phyloP scores from a whole-genome alignment of 2,888 invertebrate species.

The Leptothorax acervorum region DNA sequence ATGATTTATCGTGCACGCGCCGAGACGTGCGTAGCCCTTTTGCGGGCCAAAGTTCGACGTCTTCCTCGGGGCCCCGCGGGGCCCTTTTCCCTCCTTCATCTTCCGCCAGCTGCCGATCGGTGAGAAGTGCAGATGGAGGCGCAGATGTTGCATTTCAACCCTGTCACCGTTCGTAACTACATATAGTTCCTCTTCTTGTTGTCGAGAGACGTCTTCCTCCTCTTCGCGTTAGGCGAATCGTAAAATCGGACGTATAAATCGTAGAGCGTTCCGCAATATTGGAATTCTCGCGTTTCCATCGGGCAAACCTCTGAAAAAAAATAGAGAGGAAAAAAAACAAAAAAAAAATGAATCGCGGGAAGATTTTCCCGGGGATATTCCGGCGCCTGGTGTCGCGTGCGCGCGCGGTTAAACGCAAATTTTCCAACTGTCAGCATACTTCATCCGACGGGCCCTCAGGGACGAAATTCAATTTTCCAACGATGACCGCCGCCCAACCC shows the following conservation, averaged over 20 bases:
- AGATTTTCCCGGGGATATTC: conserved; percentile 53
- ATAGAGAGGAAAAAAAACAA: neutral
- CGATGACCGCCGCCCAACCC: conserved; percentile 84
- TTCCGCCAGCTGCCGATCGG: conserved; percentile 78
- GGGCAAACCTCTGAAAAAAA: neutral
- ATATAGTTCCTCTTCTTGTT: conserved; percentile 35
- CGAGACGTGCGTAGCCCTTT: conserved; percentile 58
- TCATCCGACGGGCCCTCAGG: conserved; percentile 82
- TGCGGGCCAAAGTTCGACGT: conserved; percentile 70
- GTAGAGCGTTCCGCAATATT: neutral
- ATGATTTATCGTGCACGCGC: conserved; percentile 78
- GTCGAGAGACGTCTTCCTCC: conserved; percentile 45
- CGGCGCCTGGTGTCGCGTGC: conserved; percentile 57
- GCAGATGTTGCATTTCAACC: conserved; percentile 79
- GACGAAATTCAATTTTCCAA: conserved; percentile 85
- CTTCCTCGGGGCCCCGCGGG: conserved; percentile 69
- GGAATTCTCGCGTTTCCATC: neutral
- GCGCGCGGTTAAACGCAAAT: conserved; percentile 74
- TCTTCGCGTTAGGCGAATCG: conserved; percentile 10
- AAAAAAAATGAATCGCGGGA: conserved; percentile 18
- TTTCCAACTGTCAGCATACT: conserved; percentile 83
- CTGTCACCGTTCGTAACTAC: conserved; percentile 63
- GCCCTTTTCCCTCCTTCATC: conserved; percentile 70
- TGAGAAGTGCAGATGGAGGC: conserved; percentile 76
- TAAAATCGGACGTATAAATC: conserved; percentile 19